Evolutionary conservation across 2,797 vertebrate species (phyloP), one percentile per base, ranked within the genome.

Genomic region (Onychomys arenicola): DNA sequence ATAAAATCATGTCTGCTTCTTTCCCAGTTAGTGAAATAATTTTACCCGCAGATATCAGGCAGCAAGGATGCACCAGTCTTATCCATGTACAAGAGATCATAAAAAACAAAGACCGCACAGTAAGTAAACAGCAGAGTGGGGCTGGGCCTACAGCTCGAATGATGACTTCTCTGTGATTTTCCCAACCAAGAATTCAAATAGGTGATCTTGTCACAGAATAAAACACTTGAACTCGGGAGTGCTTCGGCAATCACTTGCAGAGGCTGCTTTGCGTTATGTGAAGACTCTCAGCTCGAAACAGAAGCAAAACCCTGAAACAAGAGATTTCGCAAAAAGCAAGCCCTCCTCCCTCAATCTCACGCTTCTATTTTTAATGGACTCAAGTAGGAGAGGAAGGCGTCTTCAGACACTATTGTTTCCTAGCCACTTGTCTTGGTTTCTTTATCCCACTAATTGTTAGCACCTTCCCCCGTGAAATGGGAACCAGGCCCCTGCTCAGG

Each of bases 141-240:
- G 57, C 19, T 40, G 61, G 5, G 90, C 87, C 17, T 63, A 61
- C 27, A 89, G 73, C 43, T 80, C 84, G 55, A 61, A 63, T 57
- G 89, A 89, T 32, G 21, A 71, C 34, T 43, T 75, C 83, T 82
- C 89, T 32, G n/a, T 23, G 32, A 89, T 80, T 95, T 94, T 77
- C 90, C 91, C 61, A 89, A 96, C 84, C 73, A 95, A 87, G 92
- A 95, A 84, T 91, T 94, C 73, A 83, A 95, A 95, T 59, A 76
- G 85, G 83, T 76, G 52, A 91, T 95, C 81, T 91, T 84, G 90
- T 37, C 84, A 43, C 12, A 10, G 89, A 89, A 89, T 81, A 84
- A 94, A 89, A 86, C 34, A 96, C 29, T 82, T 73, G 73, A 95
- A 82, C 78, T 94, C 40, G 9, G 11, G 14, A 25, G 52, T 82